These are phyloP conservation scores for Platycercus adscitus DNA, from an alignment of 2,113 vertebrate species.

Conservation along the genomic window DNA sequence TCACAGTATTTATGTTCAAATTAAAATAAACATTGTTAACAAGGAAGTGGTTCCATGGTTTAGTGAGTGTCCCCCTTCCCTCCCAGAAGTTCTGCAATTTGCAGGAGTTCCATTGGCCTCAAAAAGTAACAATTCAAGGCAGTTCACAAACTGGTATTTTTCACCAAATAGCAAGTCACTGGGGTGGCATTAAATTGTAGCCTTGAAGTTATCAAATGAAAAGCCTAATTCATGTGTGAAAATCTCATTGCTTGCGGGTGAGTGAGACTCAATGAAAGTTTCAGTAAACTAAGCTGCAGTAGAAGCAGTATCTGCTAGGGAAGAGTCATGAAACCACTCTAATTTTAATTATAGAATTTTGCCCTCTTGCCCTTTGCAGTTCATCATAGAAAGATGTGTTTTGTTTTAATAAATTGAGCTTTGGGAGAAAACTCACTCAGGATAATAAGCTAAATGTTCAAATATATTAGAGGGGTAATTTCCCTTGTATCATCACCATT, in stretches of 20 bases:
- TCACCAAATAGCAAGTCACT: background rate
- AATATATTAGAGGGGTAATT: conserved; percentile 67
- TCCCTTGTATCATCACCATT: conserved; percentile 56
- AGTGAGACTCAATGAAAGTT: conserved; percentile 59
- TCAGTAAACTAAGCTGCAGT: conserved; percentile 39
- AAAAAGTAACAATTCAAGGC: background rate
- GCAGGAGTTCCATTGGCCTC: background rate
- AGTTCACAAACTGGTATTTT: background rate
- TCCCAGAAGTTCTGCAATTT: background rate
- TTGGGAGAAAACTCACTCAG: conserved; percentile 45
- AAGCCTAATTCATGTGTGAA: conserved; percentile 66
- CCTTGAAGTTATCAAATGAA: conserved; percentile 56
- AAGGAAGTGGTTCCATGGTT: background rate
- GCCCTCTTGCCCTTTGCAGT: conserved; percentile 51
- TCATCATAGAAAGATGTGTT: conserved; percentile 61
- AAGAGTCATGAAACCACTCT: background rate
- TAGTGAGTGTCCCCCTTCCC: background rate
- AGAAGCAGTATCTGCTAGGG: conserved; percentile 12
- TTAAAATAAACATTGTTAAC: background rate
- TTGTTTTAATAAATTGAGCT: conserved; percentile 68
- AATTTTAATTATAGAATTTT: conserved; percentile 58
- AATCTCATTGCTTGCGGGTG: conserved; percentile 61
- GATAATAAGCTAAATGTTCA: conserved; percentile 66
- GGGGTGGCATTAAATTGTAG: background rate
- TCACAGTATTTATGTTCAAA: background rate